Base-by-base conservation (phyloP, 2,888 invertebrate genomes). In the Chaitophorus viminalis region DNA sequence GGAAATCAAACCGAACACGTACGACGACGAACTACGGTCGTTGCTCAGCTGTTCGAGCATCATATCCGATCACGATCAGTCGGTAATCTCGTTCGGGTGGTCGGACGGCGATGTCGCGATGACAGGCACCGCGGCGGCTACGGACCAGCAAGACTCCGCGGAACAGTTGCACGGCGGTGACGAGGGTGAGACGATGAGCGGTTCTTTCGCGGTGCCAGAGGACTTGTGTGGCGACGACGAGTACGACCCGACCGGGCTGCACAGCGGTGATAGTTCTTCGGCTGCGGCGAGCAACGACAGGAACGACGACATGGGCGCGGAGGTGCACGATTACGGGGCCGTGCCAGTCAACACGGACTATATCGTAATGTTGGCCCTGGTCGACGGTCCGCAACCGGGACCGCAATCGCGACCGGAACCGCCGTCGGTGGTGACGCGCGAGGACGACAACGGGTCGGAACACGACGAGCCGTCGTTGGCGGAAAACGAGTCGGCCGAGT, bases 11-110 rank as follows among this genome's bases (percentile, higher is more conserved):
- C 54, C 33, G 6, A 11, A 36, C 21, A 9, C 14, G 0, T 25
- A 68, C 21, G n/a, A 70, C n/a, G 36, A 79, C 25, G 79, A 79
- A 25, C 18, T 79, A 21, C 33, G 79, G 5, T 87, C 86, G 18
- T 65, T 74, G 5, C 79, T 79, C 25, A 87, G 86, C 25, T 74
- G 0, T 31, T 72, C 79, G 6, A 87, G 54, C 25, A 17, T n/a
- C n/a, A n/a, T 74, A 31, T 60, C 74, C 4, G 31, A 54, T 8
- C 17, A 54, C 18, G 54, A 52, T 36, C 29, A 18, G 33, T 78
- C 68, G 21, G 25, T n/a, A 25, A 52, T 52, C 3, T 70, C 82
- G 46, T 3, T 52, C 25, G n/a, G 14, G 17, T 52, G 17, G 31
- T 8, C 52, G 29, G 18, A 75, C 18, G n/a, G n/a, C n/a, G n/a